Base-by-base conservation (phyloP, 2,113 vertebrate species). In the Sinocyclocheilus rhinocerous region DNA sequence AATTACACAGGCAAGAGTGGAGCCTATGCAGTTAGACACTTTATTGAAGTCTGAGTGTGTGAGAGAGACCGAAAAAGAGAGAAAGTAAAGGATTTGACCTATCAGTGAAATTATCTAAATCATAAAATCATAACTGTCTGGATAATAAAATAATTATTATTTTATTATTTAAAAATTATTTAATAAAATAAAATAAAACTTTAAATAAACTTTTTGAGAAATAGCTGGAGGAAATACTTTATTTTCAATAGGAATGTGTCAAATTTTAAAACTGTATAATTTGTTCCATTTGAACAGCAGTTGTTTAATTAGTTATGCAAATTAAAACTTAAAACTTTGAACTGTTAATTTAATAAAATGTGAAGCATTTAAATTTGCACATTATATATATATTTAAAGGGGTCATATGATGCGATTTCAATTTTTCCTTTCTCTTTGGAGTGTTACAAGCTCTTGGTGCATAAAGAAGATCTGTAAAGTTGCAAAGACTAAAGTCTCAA, bases 1-100 rank as follows among this genome's bases (percentile, higher is more conserved):
- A 94, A 94, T 94, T 94, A 93, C 93, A 92, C 91, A 92, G 81
- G 86, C 89, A 83, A 87, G 65, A 85, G 91, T 85, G 90, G 75
- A 88, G 26, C 86, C 85, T 81, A 61, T 81, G 63, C 70, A 76
- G 59, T 67, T 63, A 75, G 45, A 67, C 69, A 52, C 50, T 86
- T 81, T 73, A 57, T 50, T 86, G 52, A 72, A 82, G 42, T 33
- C 26, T 20, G 5, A 18, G 18, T 24, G 24, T 50, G 36, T 39
- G 18, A 50, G 57, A 16, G 18, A 69, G 29, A 45, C 42, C 12
- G 18, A 72, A 50, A 81, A n/a, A 72, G n/a, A 67, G 24, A n/a
- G 24, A 29, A 39, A 22, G 61, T 26, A 50, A 50, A 33, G 39
- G 59, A 13, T 39, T 69, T 78, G 20, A 85, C 72, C 59, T 33